Percentiles rank a stretch among this genome's conserved stretches.
phyloP scores from a whole-genome alignment of 1,140 invertebrate species.

The Danaus melanippus region DNA sequence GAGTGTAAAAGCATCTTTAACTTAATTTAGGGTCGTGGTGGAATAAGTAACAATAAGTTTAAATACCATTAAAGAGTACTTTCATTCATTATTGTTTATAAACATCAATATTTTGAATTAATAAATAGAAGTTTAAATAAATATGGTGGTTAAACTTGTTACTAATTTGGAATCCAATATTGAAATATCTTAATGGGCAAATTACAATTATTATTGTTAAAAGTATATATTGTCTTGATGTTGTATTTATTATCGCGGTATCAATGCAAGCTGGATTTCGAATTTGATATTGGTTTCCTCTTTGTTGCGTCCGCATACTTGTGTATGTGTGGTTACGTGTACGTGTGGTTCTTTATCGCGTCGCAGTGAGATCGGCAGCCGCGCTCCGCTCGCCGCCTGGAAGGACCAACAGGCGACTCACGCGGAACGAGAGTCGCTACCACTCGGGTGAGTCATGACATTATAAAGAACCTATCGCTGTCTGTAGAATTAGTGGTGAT shows the following conservation, averaged over 20 bases:
- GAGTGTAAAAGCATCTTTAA: slow-evolving; percentile 11
- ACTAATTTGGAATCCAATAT: slow-evolving; percentile 16
- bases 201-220: no score
- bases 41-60: slow-evolving; percentile 13
- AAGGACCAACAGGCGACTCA: slow-evolving; percentile 89
- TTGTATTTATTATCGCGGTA: no score
- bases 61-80: slow-evolving; percentile 20
- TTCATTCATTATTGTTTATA: background rate
- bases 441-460: slow-evolving; percentile 87
- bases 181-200: slow-evolving; percentile 2
- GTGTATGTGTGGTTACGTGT: slow-evolving; percentile 40
- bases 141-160: slow-evolving; percentile 26
- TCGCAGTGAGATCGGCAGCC: slow-evolving; percentile 53
- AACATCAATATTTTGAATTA: background rate
- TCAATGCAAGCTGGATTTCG: slow-evolving; percentile 28
- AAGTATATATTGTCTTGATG: no score
- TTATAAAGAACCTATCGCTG: slow-evolving; percentile 34
- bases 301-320: slow-evolving; percentile 24
- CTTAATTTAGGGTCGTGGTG: background rate
- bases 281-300: slow-evolving; percentile 28
- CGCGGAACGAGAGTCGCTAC: slow-evolving; percentile 95
- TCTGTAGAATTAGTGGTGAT: slow-evolving; percentile 27
- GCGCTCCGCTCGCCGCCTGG: slow-evolving; percentile 75
- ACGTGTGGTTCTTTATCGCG: slow-evolving; percentile 53
- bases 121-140: background rate